These are phyloP conservation scores for Parotia lawesii DNA, from an alignment of 2,113 vertebrate species.

Conservation along the genomic window DNA sequence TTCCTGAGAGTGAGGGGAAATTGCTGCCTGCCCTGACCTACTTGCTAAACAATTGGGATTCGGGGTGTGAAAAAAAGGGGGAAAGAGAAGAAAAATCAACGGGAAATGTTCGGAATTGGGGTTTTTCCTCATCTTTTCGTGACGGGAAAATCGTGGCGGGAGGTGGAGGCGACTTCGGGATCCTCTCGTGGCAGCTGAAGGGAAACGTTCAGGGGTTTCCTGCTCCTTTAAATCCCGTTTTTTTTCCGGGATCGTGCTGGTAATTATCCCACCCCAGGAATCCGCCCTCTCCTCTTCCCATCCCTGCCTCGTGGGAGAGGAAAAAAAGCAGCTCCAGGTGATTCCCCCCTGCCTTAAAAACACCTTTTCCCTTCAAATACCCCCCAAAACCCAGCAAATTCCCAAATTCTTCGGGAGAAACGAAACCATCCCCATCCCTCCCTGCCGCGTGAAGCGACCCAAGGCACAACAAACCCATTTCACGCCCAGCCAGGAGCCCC, in stretches of 20 bases:
- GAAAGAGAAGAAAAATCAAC: not conserved
- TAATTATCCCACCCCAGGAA: not conserved
- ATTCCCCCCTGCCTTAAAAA: not conserved
- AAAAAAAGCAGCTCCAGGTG: not conserved
- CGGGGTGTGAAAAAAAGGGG: not conserved
- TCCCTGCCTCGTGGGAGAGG: rapidly evolving
- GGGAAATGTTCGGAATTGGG: not conserved
- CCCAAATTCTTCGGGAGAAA: not conserved
- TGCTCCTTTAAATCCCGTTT: not conserved
- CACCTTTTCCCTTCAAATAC: not conserved
- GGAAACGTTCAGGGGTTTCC: not conserved
- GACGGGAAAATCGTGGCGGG: not conserved
- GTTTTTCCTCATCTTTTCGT: not conserved
- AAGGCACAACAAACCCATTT: not conserved
- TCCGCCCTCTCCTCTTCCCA: not conserved
- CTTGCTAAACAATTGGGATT: not conserved
- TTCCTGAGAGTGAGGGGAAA: not conserved
- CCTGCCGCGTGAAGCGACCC: no score
- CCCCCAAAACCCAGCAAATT: not conserved
- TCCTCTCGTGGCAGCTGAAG: not conserved
- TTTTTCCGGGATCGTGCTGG: not conserved
- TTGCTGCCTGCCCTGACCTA: not conserved
- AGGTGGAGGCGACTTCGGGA: not conserved
- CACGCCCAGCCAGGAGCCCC: not conserved
- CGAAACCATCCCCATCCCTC: not conserved